phyloP scores from a whole-genome alignment of 1,140 invertebrate species.

The Tachypleus tridentatus region DNA sequence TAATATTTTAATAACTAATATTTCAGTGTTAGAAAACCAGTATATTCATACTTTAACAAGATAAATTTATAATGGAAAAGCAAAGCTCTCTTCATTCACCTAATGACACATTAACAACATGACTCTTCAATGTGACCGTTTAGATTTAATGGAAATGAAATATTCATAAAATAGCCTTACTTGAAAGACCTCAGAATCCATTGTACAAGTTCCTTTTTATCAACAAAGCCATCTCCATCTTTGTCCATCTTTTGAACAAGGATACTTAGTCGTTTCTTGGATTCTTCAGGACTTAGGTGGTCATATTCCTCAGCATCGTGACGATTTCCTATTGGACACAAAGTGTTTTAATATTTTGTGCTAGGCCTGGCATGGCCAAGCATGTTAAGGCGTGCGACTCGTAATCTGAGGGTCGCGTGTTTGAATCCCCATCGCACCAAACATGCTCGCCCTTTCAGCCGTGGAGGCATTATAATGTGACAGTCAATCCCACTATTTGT shows the following conservation, averaged over 20 bases:
- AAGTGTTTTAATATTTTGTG: neutral
- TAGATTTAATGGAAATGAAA: too few relatives aligned
- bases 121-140: too few relatives aligned
- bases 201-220: constrained; percentile 66
- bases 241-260: constrained; percentile 83
- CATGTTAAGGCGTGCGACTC: neutral
- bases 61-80: too few relatives aligned
- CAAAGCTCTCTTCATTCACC: too few relatives aligned
- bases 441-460: neutral
- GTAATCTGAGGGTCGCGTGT: neutral
- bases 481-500: too few relatives aligned
- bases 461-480: too few relatives aligned
- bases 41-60: too few relatives aligned
- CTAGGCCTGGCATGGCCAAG: too few relatives aligned
- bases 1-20: too few relatives aligned
- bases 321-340: constrained; percentile 57
- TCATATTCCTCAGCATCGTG: constrained; percentile 90
- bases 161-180: constrained; percentile 40
- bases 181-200: constrained; percentile 90
- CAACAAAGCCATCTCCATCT: constrained; percentile 61
- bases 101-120: too few relatives aligned
- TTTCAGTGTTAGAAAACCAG: too few relatives aligned
- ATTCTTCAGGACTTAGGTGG: constrained; percentile 69
- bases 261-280: constrained; percentile 60
- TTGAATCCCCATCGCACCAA: neutral